Conservation (phyloP, 2,888 invertebrate genomes). For the Pherbina coryleti region DNA sequence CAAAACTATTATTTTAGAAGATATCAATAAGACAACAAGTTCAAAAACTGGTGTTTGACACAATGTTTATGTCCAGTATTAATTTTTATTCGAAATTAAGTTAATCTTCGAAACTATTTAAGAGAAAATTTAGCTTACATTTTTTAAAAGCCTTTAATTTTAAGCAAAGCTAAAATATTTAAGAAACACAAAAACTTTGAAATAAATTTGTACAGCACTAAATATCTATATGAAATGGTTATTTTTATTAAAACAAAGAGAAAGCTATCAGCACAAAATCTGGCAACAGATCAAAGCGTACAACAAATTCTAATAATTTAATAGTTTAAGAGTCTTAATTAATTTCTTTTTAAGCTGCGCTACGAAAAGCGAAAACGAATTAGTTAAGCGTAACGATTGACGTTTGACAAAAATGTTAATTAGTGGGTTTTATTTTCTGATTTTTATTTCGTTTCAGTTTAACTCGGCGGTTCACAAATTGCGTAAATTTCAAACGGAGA, state of each 20-base stretch:
- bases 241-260: too few species aligned
- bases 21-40: too few species aligned
- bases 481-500: neutral
- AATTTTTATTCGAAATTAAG: too few species aligned
- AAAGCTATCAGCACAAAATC: constrained; percentile 48
- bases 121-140: too few species aligned
- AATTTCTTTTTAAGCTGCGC: constrained; percentile 56
- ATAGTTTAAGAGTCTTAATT: constrained; percentile 61
- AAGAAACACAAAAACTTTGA: neutral
- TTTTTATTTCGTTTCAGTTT: neutral
- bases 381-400: constrained; percentile 52
- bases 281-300: constrained; percentile 22
- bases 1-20: too few species aligned
- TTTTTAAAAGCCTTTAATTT: too few species aligned
- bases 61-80: too few species aligned
- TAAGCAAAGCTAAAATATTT: neutral
- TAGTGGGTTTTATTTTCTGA: neutral
- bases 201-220: neutral
- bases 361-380: constrained; percentile 57
- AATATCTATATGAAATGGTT: too few species aligned
- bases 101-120: too few species aligned
- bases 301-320: constrained; percentile 58
- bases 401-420: constrained; percentile 39
- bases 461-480: neutral
- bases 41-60: too few species aligned